Evolutionary conservation across 2,888 invertebrate genomes (phyloP).

Genomic region (Stenchaetothrips biformis): DNA sequence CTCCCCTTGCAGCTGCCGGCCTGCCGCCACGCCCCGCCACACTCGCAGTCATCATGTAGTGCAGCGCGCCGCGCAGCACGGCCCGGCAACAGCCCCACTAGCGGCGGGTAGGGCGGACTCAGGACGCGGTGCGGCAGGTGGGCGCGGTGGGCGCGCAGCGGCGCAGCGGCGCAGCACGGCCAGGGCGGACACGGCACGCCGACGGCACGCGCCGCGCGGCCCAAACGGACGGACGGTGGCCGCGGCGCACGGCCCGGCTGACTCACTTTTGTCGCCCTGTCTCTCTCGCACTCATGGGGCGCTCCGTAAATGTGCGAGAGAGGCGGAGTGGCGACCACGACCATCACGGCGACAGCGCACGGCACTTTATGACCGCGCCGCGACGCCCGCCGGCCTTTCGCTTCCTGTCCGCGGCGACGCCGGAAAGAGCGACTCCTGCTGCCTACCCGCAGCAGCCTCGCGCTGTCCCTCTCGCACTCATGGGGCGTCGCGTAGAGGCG

Average conservation of each 20-base stretch:
- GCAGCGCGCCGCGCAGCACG: too few relatives aligned
- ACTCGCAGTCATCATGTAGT: too few relatives aligned
- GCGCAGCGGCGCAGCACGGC: not conserved
- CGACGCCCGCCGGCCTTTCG: not conserved
- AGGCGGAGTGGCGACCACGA: not conserved
- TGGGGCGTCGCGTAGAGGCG: too few relatives aligned
- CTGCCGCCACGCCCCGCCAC: not conserved
- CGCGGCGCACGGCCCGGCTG: not conserved
- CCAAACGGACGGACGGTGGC: not conserved
- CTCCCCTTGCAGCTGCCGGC: not conserved
- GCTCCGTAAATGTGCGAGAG: too few relatives aligned
- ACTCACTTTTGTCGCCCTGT: not conserved
- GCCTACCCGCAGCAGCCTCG: too few relatives aligned
- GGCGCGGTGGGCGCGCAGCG: not conserved
- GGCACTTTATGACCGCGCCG: slow-evolving; percentile 5
- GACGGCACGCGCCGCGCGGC: not conserved
- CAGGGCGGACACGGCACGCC: not conserved
- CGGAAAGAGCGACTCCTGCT: too few relatives aligned
- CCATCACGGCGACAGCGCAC: not conserved
- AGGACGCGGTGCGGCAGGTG: too few relatives aligned
- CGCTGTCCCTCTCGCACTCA: too few relatives aligned
- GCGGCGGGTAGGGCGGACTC: too few relatives aligned
- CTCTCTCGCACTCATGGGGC: too few relatives aligned
- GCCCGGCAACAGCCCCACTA: too few relatives aligned
- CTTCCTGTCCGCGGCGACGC: not conserved